These are phyloP conservation scores for Xiphophorus hellerii DNA, from an alignment of 2,113 vertebrate species.

Conservation along the genomic window DNA sequence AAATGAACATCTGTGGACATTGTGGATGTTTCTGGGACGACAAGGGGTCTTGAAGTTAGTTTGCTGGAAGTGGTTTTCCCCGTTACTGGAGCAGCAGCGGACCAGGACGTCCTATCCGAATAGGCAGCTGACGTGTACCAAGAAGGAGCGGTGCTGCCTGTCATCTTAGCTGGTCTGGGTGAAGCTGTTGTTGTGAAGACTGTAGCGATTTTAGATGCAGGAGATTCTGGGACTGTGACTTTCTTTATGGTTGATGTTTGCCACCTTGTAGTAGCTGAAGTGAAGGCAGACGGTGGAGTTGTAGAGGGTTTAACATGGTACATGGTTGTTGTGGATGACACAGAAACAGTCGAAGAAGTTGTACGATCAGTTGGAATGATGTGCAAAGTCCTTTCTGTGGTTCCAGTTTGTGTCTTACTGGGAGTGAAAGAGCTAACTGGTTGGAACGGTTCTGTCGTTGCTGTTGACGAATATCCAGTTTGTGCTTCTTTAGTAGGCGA, in stretches of 20 bases:
- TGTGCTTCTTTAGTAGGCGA: conserved; percentile 35
- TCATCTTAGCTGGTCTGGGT: conserved; percentile 18
- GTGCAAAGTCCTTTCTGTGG: conserved; percentile 46
- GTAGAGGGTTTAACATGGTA: conserved; percentile 32
- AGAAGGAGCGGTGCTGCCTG: conserved; percentile 40
- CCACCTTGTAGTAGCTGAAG: conserved; percentile 59
- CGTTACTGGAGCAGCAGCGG: conserved; percentile 39
- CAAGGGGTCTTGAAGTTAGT: conserved; percentile 30
- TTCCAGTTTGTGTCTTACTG: conserved; percentile 37
- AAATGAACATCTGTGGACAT: conserved; percentile 34
- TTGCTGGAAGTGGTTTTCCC: conserved; percentile 51
- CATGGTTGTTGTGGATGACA: conserved; percentile 20
- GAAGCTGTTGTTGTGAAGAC: conserved; percentile 25
- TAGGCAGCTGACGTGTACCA: conserved; percentile 33
- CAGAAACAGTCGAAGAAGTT: conserved; percentile 37
- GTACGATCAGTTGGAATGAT: conserved; percentile 26
- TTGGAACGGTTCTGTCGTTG: conserved; percentile 47
- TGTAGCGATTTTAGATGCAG: conserved; percentile 32
- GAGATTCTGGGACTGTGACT: conserved; percentile 47
- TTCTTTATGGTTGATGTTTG: conserved; percentile 46
- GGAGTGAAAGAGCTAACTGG: conserved; percentile 45
- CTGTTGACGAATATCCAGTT: conserved; percentile 22
- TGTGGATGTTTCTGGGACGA: conserved; percentile 46
- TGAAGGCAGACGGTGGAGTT: conserved; percentile 45
- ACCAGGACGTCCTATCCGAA: conserved; percentile 59